These are phyloP conservation scores for Motacilla alba DNA, from an alignment of 2,113 vertebrate genomes.

Conservation along the genomic window DNA sequence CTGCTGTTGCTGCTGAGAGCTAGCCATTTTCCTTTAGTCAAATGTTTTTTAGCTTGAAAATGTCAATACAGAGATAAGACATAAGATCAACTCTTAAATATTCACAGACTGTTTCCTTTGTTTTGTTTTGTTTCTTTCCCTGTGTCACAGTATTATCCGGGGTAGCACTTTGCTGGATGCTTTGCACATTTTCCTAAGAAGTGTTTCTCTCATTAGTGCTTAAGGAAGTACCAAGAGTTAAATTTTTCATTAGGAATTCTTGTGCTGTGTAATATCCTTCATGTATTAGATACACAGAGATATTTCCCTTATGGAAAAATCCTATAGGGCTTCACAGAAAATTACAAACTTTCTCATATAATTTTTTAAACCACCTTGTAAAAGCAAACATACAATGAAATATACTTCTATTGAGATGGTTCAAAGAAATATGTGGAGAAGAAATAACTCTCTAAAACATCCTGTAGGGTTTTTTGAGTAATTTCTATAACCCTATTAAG, in stretches of 20 bases:
- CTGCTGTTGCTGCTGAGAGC: conserved; percentile 26
- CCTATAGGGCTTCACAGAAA: conserved; percentile 32
- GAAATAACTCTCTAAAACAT: neutral
- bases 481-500: conserved; percentile 1
- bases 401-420: neutral
- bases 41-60: conserved; percentile 75
- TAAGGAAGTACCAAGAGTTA: conserved; percentile 65
- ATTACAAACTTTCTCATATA: conserved; percentile 35
- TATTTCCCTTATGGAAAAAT: conserved; percentile 56
- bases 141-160: conserved; percentile 15
- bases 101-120: conserved; percentile 55
- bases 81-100: conserved; percentile 76
- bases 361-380: conserved; percentile 40
- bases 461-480: neutral
- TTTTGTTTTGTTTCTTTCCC: conserved; percentile 27
- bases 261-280: conserved; percentile 50
- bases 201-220: conserved; percentile 57
- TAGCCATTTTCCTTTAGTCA: conserved; percentile 69
- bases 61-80: conserved; percentile 73
- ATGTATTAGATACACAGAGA: conserved; percentile 17
- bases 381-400: conserved; percentile 16
- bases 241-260: conserved; percentile 70
- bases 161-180: conserved; percentile 35
- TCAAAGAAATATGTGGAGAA: conserved; percentile 11
- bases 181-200: conserved; percentile 50